Conservation (phyloP, 2,113 vertebrate species). For the Glaucomys volans region DNA sequence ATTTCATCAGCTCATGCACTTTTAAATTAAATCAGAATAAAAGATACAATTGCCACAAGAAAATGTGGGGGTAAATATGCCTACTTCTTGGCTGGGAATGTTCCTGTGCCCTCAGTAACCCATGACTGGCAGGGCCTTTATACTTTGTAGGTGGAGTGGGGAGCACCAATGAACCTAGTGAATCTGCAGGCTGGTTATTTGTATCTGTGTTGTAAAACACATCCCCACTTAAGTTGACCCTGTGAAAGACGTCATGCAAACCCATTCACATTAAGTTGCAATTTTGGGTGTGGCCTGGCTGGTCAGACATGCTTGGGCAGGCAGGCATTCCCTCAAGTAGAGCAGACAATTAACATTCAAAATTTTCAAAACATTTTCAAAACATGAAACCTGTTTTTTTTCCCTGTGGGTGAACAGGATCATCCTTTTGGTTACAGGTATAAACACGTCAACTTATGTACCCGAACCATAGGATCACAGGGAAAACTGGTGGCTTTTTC, state of each 20-base stretch:
- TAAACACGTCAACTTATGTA: neutral
- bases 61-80: neutral
- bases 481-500: neutral
- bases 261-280: neutral
- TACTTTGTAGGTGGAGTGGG: neutral
- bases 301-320: neutral
- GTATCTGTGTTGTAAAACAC: neutral
- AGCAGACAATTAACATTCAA: neutral
- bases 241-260: neutral
- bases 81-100: neutral
- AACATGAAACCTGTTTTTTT: neutral
- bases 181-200: neutral
- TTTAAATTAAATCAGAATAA: constrained; percentile 55
- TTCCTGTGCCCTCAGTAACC: neutral
- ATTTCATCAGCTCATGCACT: constrained; percentile 24
- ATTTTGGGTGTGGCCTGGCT: neutral
- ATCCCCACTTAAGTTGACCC: neutral
- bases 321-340: neutral
- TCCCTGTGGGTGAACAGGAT: neutral
- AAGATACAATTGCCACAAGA: neutral
- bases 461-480: neutral
- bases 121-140: neutral
- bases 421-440: neutral
- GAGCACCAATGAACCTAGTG: neutral
- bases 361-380: neutral